These are phyloP conservation scores for Bos indicus DNA, from an alignment of 2,113 vertebrate species.

Conservation along the genomic window DNA sequence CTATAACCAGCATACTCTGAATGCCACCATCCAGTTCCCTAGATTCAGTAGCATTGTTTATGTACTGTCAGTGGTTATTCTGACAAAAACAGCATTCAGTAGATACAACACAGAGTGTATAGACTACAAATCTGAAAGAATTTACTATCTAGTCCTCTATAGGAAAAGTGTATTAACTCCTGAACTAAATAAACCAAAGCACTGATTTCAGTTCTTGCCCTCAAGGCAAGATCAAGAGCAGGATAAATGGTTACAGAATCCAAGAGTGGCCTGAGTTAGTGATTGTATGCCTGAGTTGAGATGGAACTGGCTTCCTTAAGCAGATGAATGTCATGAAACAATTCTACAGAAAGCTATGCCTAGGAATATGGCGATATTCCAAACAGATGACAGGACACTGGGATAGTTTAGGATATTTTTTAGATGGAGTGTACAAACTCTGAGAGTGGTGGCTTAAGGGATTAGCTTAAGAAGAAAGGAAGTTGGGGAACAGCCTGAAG, in stretches of 20 bases:
- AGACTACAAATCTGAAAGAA: not conserved
- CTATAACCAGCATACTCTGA: not conserved
- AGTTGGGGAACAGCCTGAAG: fast-evolving
- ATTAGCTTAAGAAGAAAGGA: not conserved
- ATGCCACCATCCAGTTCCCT: no score
- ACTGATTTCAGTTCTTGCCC: not conserved
- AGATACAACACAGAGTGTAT: not conserved
- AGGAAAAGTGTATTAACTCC: not conserved
- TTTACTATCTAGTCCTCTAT: not conserved
- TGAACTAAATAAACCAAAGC: not conserved
- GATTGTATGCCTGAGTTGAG: not conserved
- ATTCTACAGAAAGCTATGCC: not conserved
- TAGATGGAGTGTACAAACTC: not conserved
- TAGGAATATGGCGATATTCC: not conserved
- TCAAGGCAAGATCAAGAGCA: not conserved
- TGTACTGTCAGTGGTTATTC: not conserved
- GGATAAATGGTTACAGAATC: not conserved
- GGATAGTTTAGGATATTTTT: not conserved
- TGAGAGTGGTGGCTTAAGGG: not conserved
- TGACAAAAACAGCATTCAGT: not conserved
- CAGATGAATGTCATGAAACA: not conserved
- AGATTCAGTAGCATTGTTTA: not conserved
- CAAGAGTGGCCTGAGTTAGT: not conserved
- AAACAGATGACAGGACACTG: not conserved
- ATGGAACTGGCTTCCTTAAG: not conserved